A percentile compares a stretch with the other conserved stretches of the same genome.
These are phyloP conservation scores for Selenia dentaria DNA, from an alignment of 2,888 invertebrate species.

Conservation along the genomic window DNA sequence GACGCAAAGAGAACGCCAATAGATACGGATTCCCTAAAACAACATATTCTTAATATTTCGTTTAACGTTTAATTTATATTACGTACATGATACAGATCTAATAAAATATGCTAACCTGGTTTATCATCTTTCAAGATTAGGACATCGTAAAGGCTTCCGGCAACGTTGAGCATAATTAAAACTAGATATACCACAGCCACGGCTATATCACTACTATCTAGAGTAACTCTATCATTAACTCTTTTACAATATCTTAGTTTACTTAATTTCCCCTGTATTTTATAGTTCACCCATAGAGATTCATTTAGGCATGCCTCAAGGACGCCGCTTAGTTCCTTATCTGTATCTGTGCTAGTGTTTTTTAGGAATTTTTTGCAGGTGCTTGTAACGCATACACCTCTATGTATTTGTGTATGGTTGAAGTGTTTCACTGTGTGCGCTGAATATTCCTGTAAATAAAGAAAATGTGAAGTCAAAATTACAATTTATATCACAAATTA, in stretches of 20 bases:
- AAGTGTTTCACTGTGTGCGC: constrained; percentile 62
- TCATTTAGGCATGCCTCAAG: constrained; percentile 68
- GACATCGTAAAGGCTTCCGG: constrained; percentile 64
- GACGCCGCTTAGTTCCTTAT: constrained; percentile 43
- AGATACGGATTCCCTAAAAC: constrained; percentile 66
- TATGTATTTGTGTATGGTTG: constrained; percentile 69
- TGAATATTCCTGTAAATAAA: constrained; percentile 60
- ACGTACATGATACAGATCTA: neutral
- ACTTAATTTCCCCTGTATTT: constrained; percentile 53
- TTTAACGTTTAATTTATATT: too few relatives aligned
- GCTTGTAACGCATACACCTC: constrained; percentile 63
- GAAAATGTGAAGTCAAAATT: neutral
- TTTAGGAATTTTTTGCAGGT: constrained; percentile 51
- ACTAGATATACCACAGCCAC: constrained; percentile 49
- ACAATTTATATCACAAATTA: too few relatives aligned
- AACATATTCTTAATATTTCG: too few relatives aligned
- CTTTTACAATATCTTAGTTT: constrained; percentile 60
- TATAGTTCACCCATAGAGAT: constrained; percentile 55
- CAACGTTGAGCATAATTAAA: constrained; percentile 53
- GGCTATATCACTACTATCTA: constrained; percentile 55
- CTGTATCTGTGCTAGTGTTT: constrained; percentile 24
- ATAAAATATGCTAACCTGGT: constrained; percentile 41
- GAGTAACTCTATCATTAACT: constrained; percentile 38
- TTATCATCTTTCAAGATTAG: constrained; percentile 30
- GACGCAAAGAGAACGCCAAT: constrained; percentile 62